phyloP scores from a whole-genome alignment of 2,888 invertebrate genomes.

The Leptopilina drosophilae region DNA sequence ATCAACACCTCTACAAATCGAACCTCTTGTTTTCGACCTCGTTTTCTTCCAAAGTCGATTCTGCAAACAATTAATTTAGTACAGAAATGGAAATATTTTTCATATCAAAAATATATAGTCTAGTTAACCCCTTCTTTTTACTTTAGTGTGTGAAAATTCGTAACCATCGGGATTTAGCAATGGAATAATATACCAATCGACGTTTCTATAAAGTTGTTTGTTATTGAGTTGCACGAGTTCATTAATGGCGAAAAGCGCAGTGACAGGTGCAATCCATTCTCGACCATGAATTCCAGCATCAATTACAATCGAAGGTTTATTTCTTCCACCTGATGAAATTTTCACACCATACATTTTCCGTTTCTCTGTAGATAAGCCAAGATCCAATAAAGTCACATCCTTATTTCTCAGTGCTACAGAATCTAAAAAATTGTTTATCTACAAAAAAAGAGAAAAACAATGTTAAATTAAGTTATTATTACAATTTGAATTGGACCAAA shows the following conservation, averaged over 20 bases:
- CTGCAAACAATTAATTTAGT: slow-evolving; percentile 71
- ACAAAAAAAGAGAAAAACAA: slow-evolving; percentile 39
- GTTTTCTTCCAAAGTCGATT: slow-evolving; percentile 85
- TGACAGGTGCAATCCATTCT: slow-evolving; percentile 84
- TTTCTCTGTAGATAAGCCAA: slow-evolving; percentile 81
- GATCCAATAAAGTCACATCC: slow-evolving; percentile 78
- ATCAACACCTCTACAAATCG: slow-evolving; percentile 83
- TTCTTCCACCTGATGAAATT: slow-evolving; percentile 80
- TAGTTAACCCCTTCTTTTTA: background rate
- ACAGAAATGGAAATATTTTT: background rate
- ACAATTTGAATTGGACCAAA: no score
- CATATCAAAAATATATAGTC: background rate
- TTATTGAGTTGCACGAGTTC: slow-evolving; percentile 80
- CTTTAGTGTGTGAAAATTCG: slow-evolving; percentile 78
- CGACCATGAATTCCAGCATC: slow-evolving; percentile 84
- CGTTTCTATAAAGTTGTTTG: slow-evolving; percentile 78
- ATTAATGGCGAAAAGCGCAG: slow-evolving; percentile 80
- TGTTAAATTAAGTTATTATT: no score
- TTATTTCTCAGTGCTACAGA: slow-evolving; percentile 77
- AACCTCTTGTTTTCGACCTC: slow-evolving; percentile 75
- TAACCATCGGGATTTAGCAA: slow-evolving; percentile 87
- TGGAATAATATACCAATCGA: slow-evolving; percentile 84
- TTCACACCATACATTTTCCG: slow-evolving; percentile 74
- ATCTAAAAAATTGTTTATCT: slow-evolving; percentile 79
- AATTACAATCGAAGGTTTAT: slow-evolving; percentile 80